Conservation (phyloP, 2,797 vertebrate genomes). For the Bryconaethiops microstoma region DNA sequence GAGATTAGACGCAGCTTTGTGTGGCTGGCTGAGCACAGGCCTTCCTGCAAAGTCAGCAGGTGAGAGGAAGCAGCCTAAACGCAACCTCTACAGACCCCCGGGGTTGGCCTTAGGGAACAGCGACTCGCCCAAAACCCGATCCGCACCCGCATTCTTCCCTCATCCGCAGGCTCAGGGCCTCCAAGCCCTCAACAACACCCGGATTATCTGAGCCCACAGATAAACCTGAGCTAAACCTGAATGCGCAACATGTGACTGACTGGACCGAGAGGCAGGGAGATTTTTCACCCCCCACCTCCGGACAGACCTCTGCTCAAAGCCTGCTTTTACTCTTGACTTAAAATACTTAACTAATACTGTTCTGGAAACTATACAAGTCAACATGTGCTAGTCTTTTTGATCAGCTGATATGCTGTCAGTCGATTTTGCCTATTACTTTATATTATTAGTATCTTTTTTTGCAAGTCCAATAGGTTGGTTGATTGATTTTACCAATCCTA, state of each 20-base stretch:
- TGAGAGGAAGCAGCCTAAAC: slow-evolving; percentile 40
- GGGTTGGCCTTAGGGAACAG: slow-evolving; percentile 30
- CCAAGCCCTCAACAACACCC: background rate
- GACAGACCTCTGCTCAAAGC: background rate
- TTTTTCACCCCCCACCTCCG: background rate
- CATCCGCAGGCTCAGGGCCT: slow-evolving; percentile 29
- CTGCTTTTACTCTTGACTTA: background rate
- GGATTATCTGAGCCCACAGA: slow-evolving; percentile 14
- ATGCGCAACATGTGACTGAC: background rate
- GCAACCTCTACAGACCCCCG: slow-evolving; percentile 12
- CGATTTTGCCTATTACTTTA: background rate
- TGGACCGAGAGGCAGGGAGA: background rate
- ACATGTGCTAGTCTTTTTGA: background rate
- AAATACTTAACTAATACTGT: background rate
- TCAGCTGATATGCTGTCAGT: too few species aligned
- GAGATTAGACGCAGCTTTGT: slow-evolving; percentile 55
- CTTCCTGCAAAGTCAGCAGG: slow-evolving; percentile 55
- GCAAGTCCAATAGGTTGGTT: too few species aligned
- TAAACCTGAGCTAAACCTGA: slow-evolving; percentile 8
- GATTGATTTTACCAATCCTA: background rate
- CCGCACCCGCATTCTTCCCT: slow-evolving; percentile 40
- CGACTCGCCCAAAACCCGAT: slow-evolving; percentile 1
- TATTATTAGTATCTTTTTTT: background rate
- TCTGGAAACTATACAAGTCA: background rate
- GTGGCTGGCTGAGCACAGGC: slow-evolving; percentile 29